Conservation (phyloP, 2,113 vertebrate species). For the Oxyura jamaicensis region DNA sequence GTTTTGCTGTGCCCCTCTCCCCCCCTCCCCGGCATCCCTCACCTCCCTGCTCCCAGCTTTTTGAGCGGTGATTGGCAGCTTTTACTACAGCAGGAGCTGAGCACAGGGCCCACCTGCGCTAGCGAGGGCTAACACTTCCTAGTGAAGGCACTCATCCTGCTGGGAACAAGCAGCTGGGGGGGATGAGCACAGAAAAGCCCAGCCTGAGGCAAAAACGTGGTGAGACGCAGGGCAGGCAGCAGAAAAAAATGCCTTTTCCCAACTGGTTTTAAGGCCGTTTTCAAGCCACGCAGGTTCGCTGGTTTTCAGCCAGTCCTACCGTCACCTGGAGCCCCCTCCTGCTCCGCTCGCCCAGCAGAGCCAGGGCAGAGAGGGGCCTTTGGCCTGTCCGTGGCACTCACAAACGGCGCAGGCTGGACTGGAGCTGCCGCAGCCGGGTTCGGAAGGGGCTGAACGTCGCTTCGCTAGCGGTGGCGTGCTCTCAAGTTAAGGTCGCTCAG, state of each 20-base stretch:
- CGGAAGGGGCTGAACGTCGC: not conserved
- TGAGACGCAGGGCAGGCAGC: not conserved
- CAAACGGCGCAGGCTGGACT: not conserved
- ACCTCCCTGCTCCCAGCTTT: not conserved
- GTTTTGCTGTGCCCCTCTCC: not conserved
- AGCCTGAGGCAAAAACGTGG: not conserved
- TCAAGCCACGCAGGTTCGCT: not conserved
- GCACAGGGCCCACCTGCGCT: not conserved
- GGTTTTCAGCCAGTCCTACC: not conserved
- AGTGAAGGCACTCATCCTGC: not conserved
- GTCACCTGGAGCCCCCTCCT: not conserved
- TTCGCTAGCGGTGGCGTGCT: not conserved
- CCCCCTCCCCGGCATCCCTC: not conserved
- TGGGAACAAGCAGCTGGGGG: not conserved
- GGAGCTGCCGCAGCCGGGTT: not conserved
- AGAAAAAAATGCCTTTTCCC: not conserved
- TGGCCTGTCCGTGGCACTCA: not conserved
- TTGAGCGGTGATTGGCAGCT: constrained; percentile 21
- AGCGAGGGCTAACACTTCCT: not conserved
- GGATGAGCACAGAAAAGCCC: not conserved
- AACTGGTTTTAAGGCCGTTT: not conserved
- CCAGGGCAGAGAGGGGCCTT: not conserved
- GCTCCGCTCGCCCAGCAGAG: not conserved
- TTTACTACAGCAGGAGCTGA: constrained; percentile 37
- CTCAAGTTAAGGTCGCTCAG: not conserved